Percentiles rank a stretch among this genome's conserved stretches.
Conservation (phyloP, 2,113 vertebrate species). For the Solenodon paradoxus region DNA sequence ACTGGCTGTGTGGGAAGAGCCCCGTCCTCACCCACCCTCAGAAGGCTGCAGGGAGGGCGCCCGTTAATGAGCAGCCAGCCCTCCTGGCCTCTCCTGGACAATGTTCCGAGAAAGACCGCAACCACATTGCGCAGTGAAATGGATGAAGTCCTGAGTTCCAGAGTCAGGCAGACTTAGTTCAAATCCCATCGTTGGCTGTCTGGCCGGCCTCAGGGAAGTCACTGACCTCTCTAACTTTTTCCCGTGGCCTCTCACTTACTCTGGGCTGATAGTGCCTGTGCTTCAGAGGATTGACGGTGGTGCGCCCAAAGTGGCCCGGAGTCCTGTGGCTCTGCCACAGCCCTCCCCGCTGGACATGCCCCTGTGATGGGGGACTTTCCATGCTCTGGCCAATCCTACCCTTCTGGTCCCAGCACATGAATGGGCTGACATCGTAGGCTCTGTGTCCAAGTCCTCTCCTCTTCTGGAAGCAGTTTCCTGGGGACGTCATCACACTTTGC, state of each 20-base stretch:
- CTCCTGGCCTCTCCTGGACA: neutral
- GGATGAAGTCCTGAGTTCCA: neutral
- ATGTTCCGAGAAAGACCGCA: neutral
- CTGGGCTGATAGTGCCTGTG: neutral
- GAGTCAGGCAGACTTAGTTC: neutral
- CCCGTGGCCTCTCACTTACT: neutral
- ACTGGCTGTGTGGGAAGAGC: neutral
- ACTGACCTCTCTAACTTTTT: neutral
- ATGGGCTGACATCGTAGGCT: neutral
- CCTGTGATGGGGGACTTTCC: neutral
- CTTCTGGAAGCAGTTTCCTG: neutral
- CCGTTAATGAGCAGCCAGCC: neutral
- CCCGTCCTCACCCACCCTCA: neutral
- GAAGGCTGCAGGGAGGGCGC: neutral
- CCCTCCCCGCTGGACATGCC: no score
- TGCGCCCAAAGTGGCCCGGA: neutral
- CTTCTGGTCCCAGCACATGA: neutral
- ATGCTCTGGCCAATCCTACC: neutral
- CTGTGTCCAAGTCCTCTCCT: neutral
- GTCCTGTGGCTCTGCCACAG: neutral
- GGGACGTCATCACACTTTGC: neutral
- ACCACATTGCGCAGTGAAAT: neutral
- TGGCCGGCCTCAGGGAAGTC: neutral
- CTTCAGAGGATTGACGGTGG: neutral
- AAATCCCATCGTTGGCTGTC: no score